Percentiles rank a stretch among this genome's conserved stretches.
These are phyloP conservation scores for Albula goreensis DNA, from an alignment of 2,113 vertebrate species.

Conservation along the genomic window DNA sequence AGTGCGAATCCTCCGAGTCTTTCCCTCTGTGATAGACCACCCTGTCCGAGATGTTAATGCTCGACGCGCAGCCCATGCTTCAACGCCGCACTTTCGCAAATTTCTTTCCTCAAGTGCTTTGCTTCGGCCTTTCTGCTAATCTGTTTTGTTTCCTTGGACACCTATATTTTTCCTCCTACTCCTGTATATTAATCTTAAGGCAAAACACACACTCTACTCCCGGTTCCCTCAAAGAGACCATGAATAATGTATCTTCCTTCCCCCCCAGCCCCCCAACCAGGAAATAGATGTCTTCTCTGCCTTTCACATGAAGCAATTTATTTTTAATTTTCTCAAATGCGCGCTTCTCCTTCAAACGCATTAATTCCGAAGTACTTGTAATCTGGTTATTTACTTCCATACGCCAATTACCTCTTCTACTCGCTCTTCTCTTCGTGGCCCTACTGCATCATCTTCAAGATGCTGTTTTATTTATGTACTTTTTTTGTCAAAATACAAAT, in stretches of 20 bases:
- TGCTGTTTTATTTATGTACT: slow-evolving; percentile 39
- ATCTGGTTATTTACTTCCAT: slow-evolving; percentile 45
- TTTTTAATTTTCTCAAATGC: slow-evolving; percentile 46
- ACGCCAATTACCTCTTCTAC: slow-evolving; percentile 48
- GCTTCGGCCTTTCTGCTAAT: slow-evolving; percentile 50
- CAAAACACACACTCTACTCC: slow-evolving; percentile 49
- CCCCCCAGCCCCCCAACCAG: slow-evolving; percentile 53
- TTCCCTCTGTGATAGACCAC: slow-evolving; percentile 85
- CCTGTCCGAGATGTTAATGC: slow-evolving; percentile 91
- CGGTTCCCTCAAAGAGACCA: slow-evolving; percentile 56
- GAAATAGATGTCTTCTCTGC: slow-evolving; percentile 66
- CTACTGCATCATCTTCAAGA: slow-evolving; percentile 61
- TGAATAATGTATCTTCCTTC: slow-evolving; percentile 57
- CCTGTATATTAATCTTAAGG: slow-evolving; percentile 47
- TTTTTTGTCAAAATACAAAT: slow-evolving; percentile 53
- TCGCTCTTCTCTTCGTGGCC: slow-evolving; percentile 50
- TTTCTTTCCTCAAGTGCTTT: slow-evolving; percentile 60
- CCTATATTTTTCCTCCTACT: slow-evolving; percentile 42
- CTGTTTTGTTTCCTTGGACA: slow-evolving; percentile 46
- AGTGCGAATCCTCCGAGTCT: slow-evolving; percentile 87
- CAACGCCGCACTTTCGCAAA: slow-evolving; percentile 63
- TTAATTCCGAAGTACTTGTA: slow-evolving; percentile 53
- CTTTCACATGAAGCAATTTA: slow-evolving; percentile 66
- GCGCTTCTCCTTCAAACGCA: slow-evolving; percentile 42
- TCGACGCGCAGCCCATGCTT: slow-evolving; percentile 98